Base-by-base conservation (phyloP, 2,888 invertebrate species). In the Chorisops tibialis region DNA sequence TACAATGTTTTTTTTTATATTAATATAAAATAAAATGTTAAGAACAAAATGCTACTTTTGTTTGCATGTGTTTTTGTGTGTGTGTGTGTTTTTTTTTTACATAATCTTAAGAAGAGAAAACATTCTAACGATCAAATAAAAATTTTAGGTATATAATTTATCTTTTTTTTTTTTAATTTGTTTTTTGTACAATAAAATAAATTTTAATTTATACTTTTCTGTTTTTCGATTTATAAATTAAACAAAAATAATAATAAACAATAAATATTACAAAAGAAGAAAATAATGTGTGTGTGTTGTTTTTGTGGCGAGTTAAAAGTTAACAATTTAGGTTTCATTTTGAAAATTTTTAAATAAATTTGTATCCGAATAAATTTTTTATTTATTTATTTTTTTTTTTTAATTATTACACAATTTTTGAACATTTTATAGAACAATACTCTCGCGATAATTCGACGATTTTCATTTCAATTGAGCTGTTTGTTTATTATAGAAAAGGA, bases 161-260 rank as follows among this genome's bases (percentile, higher is more conserved):
- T 30, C 5, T 30, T 30, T 30, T 30, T 30, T 30, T 30, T 5
- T 30, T 30, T 5, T 30, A 7, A 7, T 39, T 16, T 52, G n/a
- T 19, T 38, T 35, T 52, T 52, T 52, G 52, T 52, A 52, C 52
- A 52, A 19, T 37, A 18, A 50, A 38, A 52, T 50, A 14, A 52
- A 38, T 37, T 30, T 52, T n/a, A 52, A 52, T 11, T 21, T 52
- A 18, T 52, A n/a, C 21, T 30, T 30, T 2, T 30, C 30, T 30
- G 30, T 30, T 7, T 30, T 30, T 30, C 30, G 5, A 7, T 30
- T 7, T 39, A 52, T 52, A 52, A 52, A 52, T 52, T 39, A 52
- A 39, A 21, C 38, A 21, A 52, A 52, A 18, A 22, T 50, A 30
- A 50, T 50, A 35, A 38, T 18, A 52, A 52, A 39, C 9, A 52